phyloP scores from a whole-genome alignment of 2,888 invertebrate genomes.

The Spisula solida region DNA sequence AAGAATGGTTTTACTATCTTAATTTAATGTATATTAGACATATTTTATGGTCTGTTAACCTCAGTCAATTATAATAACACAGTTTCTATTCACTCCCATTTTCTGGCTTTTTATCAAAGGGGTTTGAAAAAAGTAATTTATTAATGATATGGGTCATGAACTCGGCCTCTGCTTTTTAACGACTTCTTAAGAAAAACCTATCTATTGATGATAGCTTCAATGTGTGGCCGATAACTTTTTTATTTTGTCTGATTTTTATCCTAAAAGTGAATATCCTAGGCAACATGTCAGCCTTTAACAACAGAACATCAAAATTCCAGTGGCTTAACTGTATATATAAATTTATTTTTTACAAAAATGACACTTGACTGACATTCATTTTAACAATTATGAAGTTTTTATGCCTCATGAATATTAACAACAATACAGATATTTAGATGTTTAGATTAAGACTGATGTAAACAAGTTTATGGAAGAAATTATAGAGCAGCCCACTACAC shows the following conservation, averaged over 20 bases:
- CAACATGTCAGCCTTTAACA: background rate
- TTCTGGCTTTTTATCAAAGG: conserved; percentile 21
- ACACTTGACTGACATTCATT: background rate
- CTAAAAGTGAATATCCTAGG: background rate
- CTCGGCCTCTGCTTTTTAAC: background rate
- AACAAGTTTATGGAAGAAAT: background rate
- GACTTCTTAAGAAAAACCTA: conserved; percentile 12
- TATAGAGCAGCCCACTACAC: background rate
- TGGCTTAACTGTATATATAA: background rate
- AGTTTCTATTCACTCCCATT: conserved; percentile 2
- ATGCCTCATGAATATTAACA: conserved; percentile 9
- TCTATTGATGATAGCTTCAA: conserved; percentile 16
- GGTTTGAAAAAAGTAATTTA: conserved; percentile 20
- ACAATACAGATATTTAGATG: conserved; percentile 7
- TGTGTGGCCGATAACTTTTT: background rate
- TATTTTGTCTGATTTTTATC: conserved; percentile 19
- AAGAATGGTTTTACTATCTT: conserved; percentile 14
- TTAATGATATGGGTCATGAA: conserved; percentile 23
- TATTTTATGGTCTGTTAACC: conserved; percentile 25
- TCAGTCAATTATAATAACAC: conserved; percentile 4
- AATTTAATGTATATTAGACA: conserved; percentile 14
- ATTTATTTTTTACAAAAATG: background rate
- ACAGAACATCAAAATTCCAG: background rate
- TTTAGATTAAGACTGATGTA: background rate
- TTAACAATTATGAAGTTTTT: conserved; percentile 20